phyloP scores from a whole-genome alignment of 2,797 vertebrate genomes.

The Hemibagrus guttatus region DNA sequence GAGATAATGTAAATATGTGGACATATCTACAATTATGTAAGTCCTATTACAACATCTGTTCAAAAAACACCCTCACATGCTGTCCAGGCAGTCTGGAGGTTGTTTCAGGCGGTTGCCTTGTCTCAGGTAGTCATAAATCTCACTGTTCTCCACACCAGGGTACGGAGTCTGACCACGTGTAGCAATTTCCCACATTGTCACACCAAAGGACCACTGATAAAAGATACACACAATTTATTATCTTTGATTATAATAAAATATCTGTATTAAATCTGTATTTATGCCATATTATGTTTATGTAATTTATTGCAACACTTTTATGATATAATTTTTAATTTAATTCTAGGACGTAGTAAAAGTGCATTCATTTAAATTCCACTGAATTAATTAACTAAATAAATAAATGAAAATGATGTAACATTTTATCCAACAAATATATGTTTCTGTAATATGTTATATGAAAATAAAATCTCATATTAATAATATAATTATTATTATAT shows the following conservation, averaged over 20 bases:
- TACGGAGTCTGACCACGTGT: constrained; percentile 91
- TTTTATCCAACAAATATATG: too few relatives aligned
- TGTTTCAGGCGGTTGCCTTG: constrained; percentile 91
- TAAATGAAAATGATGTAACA: too few relatives aligned
- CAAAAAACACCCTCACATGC: constrained; percentile 76
- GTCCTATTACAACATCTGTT: background rate
- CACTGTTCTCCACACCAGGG: constrained; percentile 91
- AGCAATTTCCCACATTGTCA: constrained; percentile 95
- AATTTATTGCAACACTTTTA: background rate
- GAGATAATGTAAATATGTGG: background rate
- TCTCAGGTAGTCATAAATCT: constrained; percentile 91
- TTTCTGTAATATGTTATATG: too few relatives aligned
- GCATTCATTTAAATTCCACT: background rate
- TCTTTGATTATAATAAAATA: background rate
- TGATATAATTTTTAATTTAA: background rate
- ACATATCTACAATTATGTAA: background rate
- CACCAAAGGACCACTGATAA: constrained; percentile 89
- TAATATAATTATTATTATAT: too few relatives aligned
- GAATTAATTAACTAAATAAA: too few relatives aligned
- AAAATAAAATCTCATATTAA: too few relatives aligned
- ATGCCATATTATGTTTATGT: background rate
- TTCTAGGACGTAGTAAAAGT: too few relatives aligned
- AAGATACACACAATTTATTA: background rate
- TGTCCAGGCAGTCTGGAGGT: constrained; percentile 88
- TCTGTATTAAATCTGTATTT: background rate